Evolutionary conservation across 2,888 invertebrate species (phyloP), one percentile per base, ranked within the genome.

Genomic region (Platycheirus albimanus): DNA sequence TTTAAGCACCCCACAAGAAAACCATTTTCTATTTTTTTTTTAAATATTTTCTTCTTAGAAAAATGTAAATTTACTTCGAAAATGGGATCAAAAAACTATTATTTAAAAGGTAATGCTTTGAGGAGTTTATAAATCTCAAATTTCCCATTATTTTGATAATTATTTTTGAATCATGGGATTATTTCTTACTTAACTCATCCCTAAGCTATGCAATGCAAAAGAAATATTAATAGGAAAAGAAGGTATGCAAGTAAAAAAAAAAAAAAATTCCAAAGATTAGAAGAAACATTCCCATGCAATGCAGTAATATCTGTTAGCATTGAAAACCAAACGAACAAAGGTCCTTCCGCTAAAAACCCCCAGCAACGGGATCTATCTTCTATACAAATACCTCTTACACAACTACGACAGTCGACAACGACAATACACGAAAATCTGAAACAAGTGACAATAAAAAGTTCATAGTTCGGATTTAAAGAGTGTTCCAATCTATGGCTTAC

Each of bases 371-470:
- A 45, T 30, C 17, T 24, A 0, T 20, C 17, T 36, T 2, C 1
- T 15, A 10, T 15, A 43, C 10, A 28, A 49, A 38, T 13, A 38
- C 36, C 6, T n/a, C n/a, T n/a, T n/a, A n/a, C n/a, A n/a, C n/a
- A n/a, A n/a, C n/a, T n/a, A n/a, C n/a, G n/a, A n/a, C n/a, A n/a
- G n/a, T n/a, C n/a, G n/a, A 41, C 13, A 41, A 36, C 38, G 28
- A 56, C 47, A 45, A 45, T 20, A 71, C 61, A 71, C 77, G 45
- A 67, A 67, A 71, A 81, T 77, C 71, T 61, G 67, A 76, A 81
- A 81, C 75, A 75, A 76, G 80, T 77, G 81, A 81, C 81, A 77
- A 72, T 81, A 81, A 77, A 71, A 81, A 81, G 77, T 77, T 71
- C 66, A 77, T 71, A 71, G 77, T 77, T 71, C 63, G 51, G 71